These are phyloP conservation scores for Artemisiospiza belli DNA, from an alignment of 2,113 vertebrate species.

Conservation along the genomic window DNA sequence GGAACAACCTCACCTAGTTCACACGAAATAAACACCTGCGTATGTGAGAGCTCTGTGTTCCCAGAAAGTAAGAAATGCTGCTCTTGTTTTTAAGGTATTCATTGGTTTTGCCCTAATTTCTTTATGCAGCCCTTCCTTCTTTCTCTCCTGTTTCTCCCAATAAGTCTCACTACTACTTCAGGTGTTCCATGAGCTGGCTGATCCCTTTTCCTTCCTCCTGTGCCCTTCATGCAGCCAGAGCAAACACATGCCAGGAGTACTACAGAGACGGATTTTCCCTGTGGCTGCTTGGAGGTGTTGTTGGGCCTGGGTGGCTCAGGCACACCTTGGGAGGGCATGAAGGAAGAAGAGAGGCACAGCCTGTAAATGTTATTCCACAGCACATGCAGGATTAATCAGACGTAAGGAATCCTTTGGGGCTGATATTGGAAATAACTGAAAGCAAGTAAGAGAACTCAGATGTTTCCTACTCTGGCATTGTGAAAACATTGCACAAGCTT, in stretches of 20 bases:
- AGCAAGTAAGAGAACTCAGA: background rate
- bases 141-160: background rate
- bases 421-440: background rate
- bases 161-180: background rate
- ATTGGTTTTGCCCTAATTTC: background rate
- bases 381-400: background rate
- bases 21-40: background rate
- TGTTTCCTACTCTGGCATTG: background rate
- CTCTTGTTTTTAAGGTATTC: background rate
- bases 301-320: accelerated
- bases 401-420: background rate
- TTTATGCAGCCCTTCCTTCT: background rate
- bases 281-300: background rate
- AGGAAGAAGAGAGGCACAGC: background rate
- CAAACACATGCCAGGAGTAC: background rate
- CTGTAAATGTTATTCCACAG: background rate
- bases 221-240: background rate
- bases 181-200: background rate
- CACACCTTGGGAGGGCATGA: background rate
- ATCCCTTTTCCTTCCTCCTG: background rate
- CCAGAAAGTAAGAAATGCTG: background rate
- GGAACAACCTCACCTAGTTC: background rate
- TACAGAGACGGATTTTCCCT: accelerated
- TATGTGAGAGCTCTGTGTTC: background rate
- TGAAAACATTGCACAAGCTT: background rate